phyloP scores from a whole-genome alignment of 2,113 vertebrate species.

The Hepsetus odoe region DNA sequence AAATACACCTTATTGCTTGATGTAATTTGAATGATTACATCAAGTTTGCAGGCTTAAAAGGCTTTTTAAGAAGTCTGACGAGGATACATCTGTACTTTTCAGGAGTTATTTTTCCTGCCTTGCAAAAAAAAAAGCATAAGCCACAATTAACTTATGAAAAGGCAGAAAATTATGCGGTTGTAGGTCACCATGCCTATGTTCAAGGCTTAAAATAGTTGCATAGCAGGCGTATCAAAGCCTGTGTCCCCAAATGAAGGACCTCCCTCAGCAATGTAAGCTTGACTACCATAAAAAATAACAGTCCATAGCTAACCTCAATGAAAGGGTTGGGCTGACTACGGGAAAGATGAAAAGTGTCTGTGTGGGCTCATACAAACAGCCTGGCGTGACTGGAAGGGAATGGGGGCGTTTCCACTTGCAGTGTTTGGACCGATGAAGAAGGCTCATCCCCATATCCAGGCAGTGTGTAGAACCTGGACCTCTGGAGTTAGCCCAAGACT shows the following conservation, averaged over 20 bases:
- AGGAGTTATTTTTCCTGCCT: slow-evolving; percentile 27
- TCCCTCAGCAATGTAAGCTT: slow-evolving; percentile 8
- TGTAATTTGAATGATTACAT: slow-evolving; percentile 9
- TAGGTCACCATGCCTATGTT: slow-evolving; percentile 10
- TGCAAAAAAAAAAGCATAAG: slow-evolving; percentile 8
- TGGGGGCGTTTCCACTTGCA: slow-evolving; percentile 48
- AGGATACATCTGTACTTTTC: not conserved
- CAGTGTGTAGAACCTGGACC: slow-evolving; percentile 8
- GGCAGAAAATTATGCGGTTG: slow-evolving; percentile 21
- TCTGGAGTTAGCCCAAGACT: slow-evolving; percentile 45
- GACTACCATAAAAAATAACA: slow-evolving; percentile 38
- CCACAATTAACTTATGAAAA: slow-evolving; percentile 42
- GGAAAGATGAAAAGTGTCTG: slow-evolving; percentile 18
- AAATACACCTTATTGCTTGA: slow-evolving; percentile 29
- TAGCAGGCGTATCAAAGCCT: slow-evolving; percentile 36
- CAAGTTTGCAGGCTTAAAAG: slow-evolving; percentile 23
- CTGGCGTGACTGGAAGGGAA: slow-evolving; percentile 18
- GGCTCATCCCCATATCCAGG: not conserved
- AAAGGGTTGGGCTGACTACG: slow-evolving; percentile 46
- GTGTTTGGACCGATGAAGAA: slow-evolving; percentile 15
- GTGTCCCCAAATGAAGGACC: not conserved
- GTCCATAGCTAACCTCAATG: slow-evolving; percentile 38
- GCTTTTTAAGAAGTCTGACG: not conserved
- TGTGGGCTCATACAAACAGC: slow-evolving; percentile 32
- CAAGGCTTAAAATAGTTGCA: slow-evolving; percentile 29